phyloP scores from a whole-genome alignment of 2,113 vertebrate species.

The Mirounga angustirostris region DNA sequence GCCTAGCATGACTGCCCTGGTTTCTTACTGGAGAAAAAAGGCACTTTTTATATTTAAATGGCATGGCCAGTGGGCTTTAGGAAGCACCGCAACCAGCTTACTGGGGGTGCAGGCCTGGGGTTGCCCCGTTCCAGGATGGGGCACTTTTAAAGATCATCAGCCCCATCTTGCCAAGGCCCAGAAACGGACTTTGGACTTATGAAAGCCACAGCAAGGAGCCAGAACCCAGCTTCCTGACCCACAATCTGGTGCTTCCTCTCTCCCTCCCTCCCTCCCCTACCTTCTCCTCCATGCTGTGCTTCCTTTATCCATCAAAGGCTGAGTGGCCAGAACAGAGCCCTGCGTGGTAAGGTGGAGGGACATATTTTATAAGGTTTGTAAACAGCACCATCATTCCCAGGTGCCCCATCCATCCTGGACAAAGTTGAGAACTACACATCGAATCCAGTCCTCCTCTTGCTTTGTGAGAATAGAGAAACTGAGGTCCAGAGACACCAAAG shows the following conservation, averaged over 20 bases:
- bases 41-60: not conserved
- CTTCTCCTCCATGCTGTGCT: not conserved
- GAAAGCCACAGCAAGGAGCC: not conserved
- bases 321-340: not conserved
- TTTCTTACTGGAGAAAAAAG: not conserved
- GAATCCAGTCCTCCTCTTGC: not conserved
- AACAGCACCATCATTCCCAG: not conserved
- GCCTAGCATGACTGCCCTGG: not conserved
- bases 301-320: not conserved
- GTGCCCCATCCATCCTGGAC: too few species aligned
- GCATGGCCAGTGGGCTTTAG: not conserved
- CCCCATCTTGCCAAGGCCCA: not conserved
- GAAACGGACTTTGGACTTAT: not conserved
- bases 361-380: not conserved
- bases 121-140: not conserved
- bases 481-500: not conserved
- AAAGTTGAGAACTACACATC: not conserved
- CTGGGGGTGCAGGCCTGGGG: not conserved
- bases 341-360: too few species aligned
- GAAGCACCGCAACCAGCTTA: not conserved
- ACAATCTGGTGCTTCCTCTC: not conserved
- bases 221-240: not conserved
- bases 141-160: not conserved
- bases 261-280: not conserved
- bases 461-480: not conserved